Percentiles rank a stretch among this genome's conserved stretches.
These are phyloP conservation scores for Neoniphon sammara DNA, from an alignment of 2,797 vertebrate genomes.

Conservation along the genomic window DNA sequence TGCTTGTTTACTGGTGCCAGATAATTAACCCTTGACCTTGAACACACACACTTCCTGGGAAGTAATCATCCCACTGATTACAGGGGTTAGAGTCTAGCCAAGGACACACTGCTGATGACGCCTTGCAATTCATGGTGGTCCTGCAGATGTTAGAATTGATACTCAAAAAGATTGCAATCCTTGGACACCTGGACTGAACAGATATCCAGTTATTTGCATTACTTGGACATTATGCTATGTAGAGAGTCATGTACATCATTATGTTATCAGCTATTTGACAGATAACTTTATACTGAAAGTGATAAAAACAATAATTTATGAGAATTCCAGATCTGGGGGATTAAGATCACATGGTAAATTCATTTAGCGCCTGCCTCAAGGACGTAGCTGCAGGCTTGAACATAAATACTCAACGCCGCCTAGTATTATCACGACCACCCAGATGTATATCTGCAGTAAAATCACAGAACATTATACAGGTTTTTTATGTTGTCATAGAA, in stretches of 20 bases:
- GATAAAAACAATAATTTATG: slow-evolving; percentile 30
- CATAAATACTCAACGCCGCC: background rate
- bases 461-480: background rate
- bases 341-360: slow-evolving; percentile 15
- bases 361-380: background rate
- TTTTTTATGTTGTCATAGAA: background rate
- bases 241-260: slow-evolving; percentile 41
- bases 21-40: slow-evolving; percentile 66
- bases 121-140: slow-evolving; percentile 35
- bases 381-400: background rate
- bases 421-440: background rate
- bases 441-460: background rate
- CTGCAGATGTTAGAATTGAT: slow-evolving; percentile 41
- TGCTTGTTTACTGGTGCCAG: slow-evolving; percentile 58
- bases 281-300: slow-evolving; percentile 23
- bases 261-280: slow-evolving; percentile 29
- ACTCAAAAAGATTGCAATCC: slow-evolving; percentile 19
- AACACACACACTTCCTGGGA: slow-evolving; percentile 35
- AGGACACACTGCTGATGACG: slow-evolving; percentile 20
- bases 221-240: slow-evolving; percentile 1
- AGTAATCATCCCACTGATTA: slow-evolving; percentile 49
- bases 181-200: slow-evolving; percentile 9
- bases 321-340: slow-evolving; percentile 20
- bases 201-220: slow-evolving; percentile 3
- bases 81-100: slow-evolving; percentile 16